Percentiles rank a stretch among this genome's conserved stretches.
Conservation (phyloP, 2,113 vertebrate genomes). For the Ictidomys tridecemlineatus region DNA sequence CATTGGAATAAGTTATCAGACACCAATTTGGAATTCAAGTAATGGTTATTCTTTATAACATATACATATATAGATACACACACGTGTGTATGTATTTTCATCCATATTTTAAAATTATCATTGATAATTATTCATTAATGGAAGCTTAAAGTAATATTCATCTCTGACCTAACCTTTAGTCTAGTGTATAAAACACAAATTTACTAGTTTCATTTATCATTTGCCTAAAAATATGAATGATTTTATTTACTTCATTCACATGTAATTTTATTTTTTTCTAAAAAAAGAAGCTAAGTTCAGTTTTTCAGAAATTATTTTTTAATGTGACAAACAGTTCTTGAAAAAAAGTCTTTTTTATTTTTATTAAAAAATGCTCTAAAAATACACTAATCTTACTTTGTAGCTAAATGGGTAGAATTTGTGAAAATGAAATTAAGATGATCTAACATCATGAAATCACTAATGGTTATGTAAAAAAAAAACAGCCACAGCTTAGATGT, state of each 20-base stretch:
- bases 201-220: neutral
- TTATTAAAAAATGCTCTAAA: neutral
- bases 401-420: conserved; percentile 16
- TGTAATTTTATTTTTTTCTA: neutral
- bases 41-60: conserved; percentile 37
- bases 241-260: conserved; percentile 33
- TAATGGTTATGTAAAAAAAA: neutral
- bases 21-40: conserved; percentile 49
- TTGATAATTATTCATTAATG: neutral
- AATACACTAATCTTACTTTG: neutral
- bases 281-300: neutral
- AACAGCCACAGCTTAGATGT: neutral
- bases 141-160: neutral
- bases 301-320: neutral
- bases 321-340: neutral
- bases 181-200: neutral
- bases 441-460: neutral
- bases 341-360: neutral
- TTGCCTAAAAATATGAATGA: neutral
- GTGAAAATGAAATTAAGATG: neutral
- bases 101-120: neutral
- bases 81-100: neutral
- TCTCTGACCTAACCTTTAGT: neutral
- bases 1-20: conserved; percentile 63
- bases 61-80: neutral